Evolutionary conservation across 2,888 invertebrate species (phyloP).

Genomic region (Drosophila mimica): DNA sequence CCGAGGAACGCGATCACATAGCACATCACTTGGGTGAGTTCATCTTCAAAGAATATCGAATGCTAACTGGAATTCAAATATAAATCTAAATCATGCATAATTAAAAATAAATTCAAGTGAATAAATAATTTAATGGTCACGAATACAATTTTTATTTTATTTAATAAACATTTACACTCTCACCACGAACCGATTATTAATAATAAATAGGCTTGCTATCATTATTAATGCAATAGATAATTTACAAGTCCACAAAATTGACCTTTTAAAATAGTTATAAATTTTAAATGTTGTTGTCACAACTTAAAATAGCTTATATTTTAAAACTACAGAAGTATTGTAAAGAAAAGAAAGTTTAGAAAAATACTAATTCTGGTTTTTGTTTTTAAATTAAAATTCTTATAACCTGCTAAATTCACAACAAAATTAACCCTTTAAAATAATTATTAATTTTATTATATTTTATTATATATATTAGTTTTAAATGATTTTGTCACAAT

Average conservation of each 20-base stretch:
- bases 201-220: neutral
- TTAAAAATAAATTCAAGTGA: neutral
- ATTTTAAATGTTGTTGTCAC: neutral
- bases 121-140: neutral
- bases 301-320: neutral
- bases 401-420: neutral
- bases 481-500: neutral
- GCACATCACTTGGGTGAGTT: slow-evolving; percentile 82
- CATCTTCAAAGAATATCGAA: neutral
- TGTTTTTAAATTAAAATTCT: no score
- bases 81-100: no score
- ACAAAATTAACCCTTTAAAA: no score
- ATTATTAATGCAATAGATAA: neutral
- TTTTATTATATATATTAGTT: no score
- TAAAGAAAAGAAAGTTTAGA: neutral
- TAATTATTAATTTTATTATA: no score
- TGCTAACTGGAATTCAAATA: neutral
- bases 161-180: neutral
- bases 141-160: neutral
- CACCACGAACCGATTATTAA: neutral
- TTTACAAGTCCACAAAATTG: neutral
- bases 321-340: no score
- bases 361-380: neutral
- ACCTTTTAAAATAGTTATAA: neutral
- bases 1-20: slow-evolving; percentile 82